These are phyloP conservation scores for Subacronicta megacephala DNA, from an alignment of 2,888 invertebrate genomes.

Conservation along the genomic window DNA sequence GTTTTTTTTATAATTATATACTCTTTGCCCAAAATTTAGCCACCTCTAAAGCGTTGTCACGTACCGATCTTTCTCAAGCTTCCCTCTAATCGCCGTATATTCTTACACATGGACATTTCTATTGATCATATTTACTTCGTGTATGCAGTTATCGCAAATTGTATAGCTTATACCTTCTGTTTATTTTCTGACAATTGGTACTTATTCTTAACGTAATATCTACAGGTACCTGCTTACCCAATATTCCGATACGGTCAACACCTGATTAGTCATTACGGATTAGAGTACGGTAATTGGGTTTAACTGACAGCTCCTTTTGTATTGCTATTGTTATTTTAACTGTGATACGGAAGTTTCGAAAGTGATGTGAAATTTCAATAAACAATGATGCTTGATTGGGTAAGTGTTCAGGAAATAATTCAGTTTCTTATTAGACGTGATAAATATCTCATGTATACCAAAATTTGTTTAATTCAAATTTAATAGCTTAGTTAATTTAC, in stretches of 20 bases:
- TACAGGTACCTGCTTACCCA: constrained; percentile 57
- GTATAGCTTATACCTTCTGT: constrained; percentile 24
- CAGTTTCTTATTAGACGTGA: neutral
- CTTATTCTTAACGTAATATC: constrained; percentile 37
- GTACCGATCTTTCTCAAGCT: too few relatives aligned
- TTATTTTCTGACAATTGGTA: neutral
- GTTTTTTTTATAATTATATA: too few relatives aligned
- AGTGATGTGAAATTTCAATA: constrained; percentile 20
- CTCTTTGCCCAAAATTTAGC: too few relatives aligned
- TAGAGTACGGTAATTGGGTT: constrained; percentile 41
- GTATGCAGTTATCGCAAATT: neutral
- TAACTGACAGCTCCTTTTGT: constrained; percentile 26
- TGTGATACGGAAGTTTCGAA: constrained; percentile 41
- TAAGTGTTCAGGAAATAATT: constrained; percentile 19
- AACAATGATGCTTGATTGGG: constrained; percentile 19
- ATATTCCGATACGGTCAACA: constrained; percentile 51
- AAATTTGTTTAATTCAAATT: too few relatives aligned
- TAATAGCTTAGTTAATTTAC: too few relatives aligned
- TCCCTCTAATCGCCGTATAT: too few relatives aligned
- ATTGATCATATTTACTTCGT: too few relatives aligned
- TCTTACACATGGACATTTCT: too few relatives aligned
- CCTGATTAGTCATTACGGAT: constrained; percentile 52
- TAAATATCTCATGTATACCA: too few relatives aligned
- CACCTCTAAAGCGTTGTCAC: too few relatives aligned
- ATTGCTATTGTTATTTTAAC: constrained; percentile 31